These are phyloP conservation scores for Grus americana DNA, from an alignment of 2,113 vertebrate species.

Conservation along the genomic window DNA sequence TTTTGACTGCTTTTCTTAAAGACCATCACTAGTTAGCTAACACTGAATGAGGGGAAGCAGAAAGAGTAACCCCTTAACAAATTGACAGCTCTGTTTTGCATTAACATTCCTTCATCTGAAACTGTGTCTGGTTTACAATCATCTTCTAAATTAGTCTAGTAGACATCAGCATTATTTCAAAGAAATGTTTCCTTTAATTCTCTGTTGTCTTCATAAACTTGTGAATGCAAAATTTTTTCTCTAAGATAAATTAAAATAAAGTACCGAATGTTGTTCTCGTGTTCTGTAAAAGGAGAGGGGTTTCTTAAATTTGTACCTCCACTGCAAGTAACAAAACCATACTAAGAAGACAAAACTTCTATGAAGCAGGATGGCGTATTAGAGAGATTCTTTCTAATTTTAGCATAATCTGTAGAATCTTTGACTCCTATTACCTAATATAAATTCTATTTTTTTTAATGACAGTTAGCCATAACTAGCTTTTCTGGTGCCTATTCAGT, in stretches of 20 bases:
- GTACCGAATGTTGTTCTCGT: background rate
- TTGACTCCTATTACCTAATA: background rate
- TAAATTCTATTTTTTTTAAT: background rate
- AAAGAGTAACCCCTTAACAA: background rate
- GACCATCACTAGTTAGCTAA: background rate
- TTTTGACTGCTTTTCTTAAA: background rate
- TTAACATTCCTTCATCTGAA: background rate
- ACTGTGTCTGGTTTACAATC: background rate
- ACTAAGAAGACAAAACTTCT: background rate
- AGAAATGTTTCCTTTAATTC: background rate
- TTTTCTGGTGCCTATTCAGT: background rate
- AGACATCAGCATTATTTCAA: background rate
- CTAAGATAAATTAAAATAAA: background rate
- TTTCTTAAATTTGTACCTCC: slow-evolving; percentile 6
- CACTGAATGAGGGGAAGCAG: background rate
- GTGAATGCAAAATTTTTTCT: background rate
- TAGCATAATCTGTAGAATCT: background rate
- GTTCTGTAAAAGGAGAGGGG: background rate
- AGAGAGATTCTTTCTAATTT: background rate
- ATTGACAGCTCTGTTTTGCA: background rate
- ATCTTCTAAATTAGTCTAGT: background rate
- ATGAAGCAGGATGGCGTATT: background rate
- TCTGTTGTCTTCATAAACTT: background rate
- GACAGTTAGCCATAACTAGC: background rate
- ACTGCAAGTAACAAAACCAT: background rate